These are phyloP conservation scores for Sebastes umbrosus DNA, from an alignment of 2,797 vertebrate species.

Conservation along the genomic window DNA sequence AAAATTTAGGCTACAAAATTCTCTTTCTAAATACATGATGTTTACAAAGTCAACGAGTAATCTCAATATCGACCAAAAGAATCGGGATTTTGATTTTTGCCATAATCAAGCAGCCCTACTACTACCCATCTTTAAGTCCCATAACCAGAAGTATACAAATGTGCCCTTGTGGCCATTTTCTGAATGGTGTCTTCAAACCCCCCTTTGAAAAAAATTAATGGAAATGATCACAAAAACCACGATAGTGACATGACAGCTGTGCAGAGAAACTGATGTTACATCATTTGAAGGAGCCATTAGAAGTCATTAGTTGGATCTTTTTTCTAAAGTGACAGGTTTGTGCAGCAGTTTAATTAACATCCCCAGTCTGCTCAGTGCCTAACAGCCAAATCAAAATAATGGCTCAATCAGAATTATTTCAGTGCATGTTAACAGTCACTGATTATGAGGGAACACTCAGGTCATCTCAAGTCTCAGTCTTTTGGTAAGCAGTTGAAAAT, in stretches of 20 bases:
- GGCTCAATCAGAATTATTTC: background rate
- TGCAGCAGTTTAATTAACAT: background rate
- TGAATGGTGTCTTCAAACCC: background rate
- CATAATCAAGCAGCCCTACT: no score
- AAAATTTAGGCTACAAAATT: no score
- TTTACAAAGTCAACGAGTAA: no score
- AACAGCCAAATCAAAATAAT: background rate
- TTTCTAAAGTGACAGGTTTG: background rate
- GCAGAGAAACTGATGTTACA: background rate
- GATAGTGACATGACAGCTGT: background rate
- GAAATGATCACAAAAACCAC: background rate
- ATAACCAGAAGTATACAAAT: background rate
- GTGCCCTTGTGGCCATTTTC: background rate
- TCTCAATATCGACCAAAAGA: no score
- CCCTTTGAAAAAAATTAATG: background rate
- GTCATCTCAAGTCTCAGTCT: slow-evolving; percentile 68
- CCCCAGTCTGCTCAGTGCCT: no score
- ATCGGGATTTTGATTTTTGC: no score
- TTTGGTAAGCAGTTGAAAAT: slow-evolving; percentile 74
- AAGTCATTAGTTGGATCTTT: background rate
- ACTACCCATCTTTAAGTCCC: no score
- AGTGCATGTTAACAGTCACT: background rate
- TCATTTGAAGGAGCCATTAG: background rate
- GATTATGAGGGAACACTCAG: background rate
- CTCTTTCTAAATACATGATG: no score